Evolutionary conservation across 2,888 invertebrate species (phyloP).

Genomic region (Metallyticus violacea): DNA sequence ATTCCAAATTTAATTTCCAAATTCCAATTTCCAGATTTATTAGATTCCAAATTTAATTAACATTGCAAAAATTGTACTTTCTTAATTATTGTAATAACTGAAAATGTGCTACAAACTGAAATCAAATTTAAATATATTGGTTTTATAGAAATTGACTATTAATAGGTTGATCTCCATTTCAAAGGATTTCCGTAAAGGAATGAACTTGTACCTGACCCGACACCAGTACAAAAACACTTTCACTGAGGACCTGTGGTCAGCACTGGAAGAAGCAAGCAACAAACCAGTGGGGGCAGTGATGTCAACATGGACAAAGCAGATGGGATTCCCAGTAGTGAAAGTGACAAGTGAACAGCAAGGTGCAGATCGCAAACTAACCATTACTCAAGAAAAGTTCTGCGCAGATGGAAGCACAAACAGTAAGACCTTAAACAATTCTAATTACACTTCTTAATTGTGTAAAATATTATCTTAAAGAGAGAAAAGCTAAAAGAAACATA

Average conservation of each 20-base stretch:
- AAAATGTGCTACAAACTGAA: no score
- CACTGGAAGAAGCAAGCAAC: slow-evolving; percentile 81
- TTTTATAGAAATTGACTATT: no score
- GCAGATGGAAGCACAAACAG: slow-evolving; percentile 65
- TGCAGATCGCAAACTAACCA: slow-evolving; percentile 60
- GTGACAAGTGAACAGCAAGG: slow-evolving; percentile 54
- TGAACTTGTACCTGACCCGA: slow-evolving; percentile 82
- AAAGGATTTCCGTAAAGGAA: slow-evolving; percentile 84
- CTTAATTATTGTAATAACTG: no score
- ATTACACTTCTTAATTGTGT: neutral
- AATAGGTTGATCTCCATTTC: neutral
- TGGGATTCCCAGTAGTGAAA: slow-evolving; percentile 86
- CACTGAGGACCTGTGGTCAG: slow-evolving; percentile 91
- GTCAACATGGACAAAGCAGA: slow-evolving; percentile 95
- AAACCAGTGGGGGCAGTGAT: slow-evolving; percentile 90
- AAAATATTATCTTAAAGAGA: no score
- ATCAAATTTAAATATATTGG: no score
- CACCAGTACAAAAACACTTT: slow-evolving; percentile 89
- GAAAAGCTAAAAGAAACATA: no score
- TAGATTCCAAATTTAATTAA: no score
- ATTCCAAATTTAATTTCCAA: no score
- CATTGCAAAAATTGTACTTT: no score
- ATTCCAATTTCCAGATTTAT: no score
- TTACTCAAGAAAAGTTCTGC: slow-evolving; percentile 82
- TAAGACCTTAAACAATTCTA: no score